Evolutionary conservation across 2,888 invertebrate genomes (phyloP).

Genomic region (Chrysomela aeneicollis): DNA sequence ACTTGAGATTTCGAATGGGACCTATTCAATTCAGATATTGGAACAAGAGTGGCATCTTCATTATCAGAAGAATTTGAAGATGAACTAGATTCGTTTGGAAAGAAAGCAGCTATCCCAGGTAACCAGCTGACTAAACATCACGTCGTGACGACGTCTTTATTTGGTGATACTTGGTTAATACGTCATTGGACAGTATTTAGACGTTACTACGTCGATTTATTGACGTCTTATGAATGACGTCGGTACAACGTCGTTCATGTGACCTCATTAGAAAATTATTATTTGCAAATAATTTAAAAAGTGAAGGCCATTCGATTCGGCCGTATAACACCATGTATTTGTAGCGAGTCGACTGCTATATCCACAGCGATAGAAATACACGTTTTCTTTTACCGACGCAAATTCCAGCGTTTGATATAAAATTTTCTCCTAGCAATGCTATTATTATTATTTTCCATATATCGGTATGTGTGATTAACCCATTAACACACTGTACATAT

Average conservation of each 20-base stretch:
- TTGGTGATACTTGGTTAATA: conserved; percentile 7
- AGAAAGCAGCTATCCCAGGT: conserved; percentile 8
- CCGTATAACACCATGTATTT: not conserved
- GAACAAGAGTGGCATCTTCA: conserved; percentile 6
- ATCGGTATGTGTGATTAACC: too few species aligned
- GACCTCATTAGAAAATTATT: conserved; percentile 6
- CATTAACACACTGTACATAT: too few species aligned
- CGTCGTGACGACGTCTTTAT: conserved; percentile 18
- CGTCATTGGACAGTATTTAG: conserved; percentile 5
- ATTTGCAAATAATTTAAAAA: conserved; percentile 12
- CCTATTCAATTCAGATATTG: conserved; percentile 9
- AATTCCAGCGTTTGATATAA: too few species aligned
- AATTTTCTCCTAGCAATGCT: too few species aligned
- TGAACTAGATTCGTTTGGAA: conserved; percentile 2
- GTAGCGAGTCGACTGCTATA: conserved; percentile 5
- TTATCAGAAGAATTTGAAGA: conserved; percentile 8
- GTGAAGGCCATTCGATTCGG: conserved; percentile 13
- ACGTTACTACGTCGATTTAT: conserved; percentile 18
- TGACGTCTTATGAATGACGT: conserved; percentile 15
- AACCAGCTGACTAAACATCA: conserved; percentile 17
- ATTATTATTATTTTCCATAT: too few species aligned
- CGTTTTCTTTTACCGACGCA: too few species aligned
- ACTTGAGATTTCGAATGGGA: conserved; percentile 13
- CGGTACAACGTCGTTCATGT: conserved; percentile 15
- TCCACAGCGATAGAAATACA: conserved; percentile 12